A percentile compares a stretch with the other conserved stretches of the same genome.
Conservation (phyloP, 2,888 invertebrate species). For the Tethea ocularis region DNA sequence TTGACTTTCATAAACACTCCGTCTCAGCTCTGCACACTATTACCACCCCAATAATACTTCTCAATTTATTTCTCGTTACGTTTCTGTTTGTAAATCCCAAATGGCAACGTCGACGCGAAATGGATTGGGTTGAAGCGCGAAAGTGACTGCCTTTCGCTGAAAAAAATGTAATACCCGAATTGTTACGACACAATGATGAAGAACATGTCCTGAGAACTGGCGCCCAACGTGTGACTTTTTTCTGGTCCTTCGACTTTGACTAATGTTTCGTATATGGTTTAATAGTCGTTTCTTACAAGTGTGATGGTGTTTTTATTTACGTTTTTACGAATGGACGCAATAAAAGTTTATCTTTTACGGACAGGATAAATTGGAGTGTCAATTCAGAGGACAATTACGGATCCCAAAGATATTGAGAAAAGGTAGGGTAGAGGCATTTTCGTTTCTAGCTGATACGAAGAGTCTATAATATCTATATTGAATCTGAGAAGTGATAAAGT, state of each 20-base stretch:
- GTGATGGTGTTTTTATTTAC: conserved; percentile 30
- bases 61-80: conserved; percentile 24
- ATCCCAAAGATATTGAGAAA: neutral
- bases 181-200: neutral
- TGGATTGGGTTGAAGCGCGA: conserved; percentile 19
- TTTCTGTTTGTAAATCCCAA: conserved; percentile 23
- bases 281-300: conserved; percentile 14
- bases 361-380: conserved; percentile 13
- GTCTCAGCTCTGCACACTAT: conserved; percentile 6
- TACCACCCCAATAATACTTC: conserved; percentile 9
- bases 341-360: conserved; percentile 31
- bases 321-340: conserved; percentile 23
- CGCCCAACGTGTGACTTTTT: conserved; percentile 34
- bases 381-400: neutral
- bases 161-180: conserved; percentile 6
- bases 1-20: conserved; percentile 7
- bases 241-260: conserved; percentile 14
- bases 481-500: neutral
- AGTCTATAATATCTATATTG: neutral
- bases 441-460: too few species aligned
- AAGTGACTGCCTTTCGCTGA: conserved; percentile 14
- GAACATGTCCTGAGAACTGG: conserved; percentile 19
- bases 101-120: conserved; percentile 16
- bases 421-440: too few species aligned
- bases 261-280: conserved; percentile 24